These are phyloP conservation scores for Galeruca laticollis DNA, from an alignment of 2,888 invertebrate species.

Conservation along the genomic window DNA sequence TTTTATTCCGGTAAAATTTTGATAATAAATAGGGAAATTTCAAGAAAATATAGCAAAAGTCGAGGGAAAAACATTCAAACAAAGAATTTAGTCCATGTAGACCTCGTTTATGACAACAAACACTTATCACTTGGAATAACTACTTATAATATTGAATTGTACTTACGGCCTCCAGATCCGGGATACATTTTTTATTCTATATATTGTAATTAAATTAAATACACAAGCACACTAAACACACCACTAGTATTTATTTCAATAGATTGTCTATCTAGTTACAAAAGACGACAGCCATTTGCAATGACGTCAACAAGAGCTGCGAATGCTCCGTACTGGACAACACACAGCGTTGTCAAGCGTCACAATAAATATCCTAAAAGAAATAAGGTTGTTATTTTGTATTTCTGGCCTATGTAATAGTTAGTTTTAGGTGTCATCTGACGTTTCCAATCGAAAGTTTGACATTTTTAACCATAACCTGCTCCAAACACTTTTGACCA, in stretches of 20 bases:
- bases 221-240: conserved; percentile 65
- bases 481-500: too few relatives aligned
- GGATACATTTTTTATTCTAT: conserved; percentile 61
- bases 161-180: conserved; percentile 66
- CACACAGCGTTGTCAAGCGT: conserved; percentile 12
- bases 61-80: conserved; percentile 42
- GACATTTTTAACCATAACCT: too few relatives aligned
- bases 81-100: conserved; percentile 43
- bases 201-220: conserved; percentile 58
- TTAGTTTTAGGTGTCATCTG: too few relatives aligned
- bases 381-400: background rate
- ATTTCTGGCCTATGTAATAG: too few relatives aligned
- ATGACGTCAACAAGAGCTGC: conserved; percentile 60
- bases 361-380: background rate
- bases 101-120: conserved; percentile 48
- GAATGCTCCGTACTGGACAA: background rate
- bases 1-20: conserved; percentile 5
- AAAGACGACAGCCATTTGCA: conserved; percentile 67
- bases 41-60: conserved; percentile 28
- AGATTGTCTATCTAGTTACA: conserved; percentile 62
- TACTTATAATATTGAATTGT: conserved; percentile 28
- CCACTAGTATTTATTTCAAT: conserved; percentile 59
- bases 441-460: too few relatives aligned
- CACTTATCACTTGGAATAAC: conserved; percentile 37
- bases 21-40: conserved; percentile 4